phyloP scores from a whole-genome alignment of 2,888 invertebrate genomes.

The Agrotis clavis region DNA sequence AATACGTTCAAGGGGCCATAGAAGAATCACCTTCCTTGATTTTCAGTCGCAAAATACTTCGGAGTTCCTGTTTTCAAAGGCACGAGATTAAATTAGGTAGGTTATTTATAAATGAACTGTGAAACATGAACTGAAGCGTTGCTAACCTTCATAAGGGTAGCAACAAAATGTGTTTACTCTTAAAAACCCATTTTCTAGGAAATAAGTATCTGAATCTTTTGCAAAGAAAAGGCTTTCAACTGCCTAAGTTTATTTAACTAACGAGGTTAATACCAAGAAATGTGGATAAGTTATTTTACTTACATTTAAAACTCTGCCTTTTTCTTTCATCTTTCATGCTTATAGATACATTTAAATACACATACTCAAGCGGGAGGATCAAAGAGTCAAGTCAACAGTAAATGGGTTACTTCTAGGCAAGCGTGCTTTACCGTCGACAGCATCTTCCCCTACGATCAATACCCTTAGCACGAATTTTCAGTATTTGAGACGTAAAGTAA shows the following conservation, averaged over 20 bases:
- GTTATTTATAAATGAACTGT: not conserved
- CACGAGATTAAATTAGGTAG: not conserved
- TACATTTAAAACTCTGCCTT: too few relatives aligned
- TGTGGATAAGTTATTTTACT: not conserved
- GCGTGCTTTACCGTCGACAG: too few relatives aligned
- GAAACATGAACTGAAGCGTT: conserved; percentile 10
- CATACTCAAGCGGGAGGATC: too few relatives aligned
- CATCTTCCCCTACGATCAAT: too few relatives aligned
- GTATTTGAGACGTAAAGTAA: too few relatives aligned
- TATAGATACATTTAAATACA: too few relatives aligned
- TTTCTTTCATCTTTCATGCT: too few relatives aligned
- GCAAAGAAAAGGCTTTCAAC: not conserved
- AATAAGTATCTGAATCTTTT: not conserved
- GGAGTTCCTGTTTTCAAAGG: not conserved
- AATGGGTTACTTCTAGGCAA: too few relatives aligned
- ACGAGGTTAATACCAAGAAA: not conserved
- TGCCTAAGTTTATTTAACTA: not conserved
- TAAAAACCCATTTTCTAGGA: not conserved
- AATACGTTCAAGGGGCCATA: not conserved
- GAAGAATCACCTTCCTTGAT: not conserved
- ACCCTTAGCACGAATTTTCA: too few relatives aligned
- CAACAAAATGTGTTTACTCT: not conserved
- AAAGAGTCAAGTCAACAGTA: too few relatives aligned
- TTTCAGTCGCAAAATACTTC: not conserved
- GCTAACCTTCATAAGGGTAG: not conserved